A percentile compares a stretch with the other conserved stretches of the same genome.
These are phyloP conservation scores for Macquaria ambigua DNA, from an alignment of 2,113 vertebrate genomes.

Conservation along the genomic window DNA sequence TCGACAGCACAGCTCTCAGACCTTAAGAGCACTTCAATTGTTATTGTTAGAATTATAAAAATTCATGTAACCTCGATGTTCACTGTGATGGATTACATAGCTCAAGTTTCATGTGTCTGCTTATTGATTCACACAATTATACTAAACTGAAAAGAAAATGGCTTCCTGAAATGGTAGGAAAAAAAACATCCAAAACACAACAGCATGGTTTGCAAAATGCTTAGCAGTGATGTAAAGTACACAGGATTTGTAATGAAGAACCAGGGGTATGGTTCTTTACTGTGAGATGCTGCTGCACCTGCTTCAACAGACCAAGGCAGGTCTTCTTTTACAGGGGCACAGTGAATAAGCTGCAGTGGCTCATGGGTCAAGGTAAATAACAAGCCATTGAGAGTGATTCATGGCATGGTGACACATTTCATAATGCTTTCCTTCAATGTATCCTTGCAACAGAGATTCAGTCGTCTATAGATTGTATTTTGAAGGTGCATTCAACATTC, in stretches of 20 bases:
- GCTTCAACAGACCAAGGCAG: background rate
- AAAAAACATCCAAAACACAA: background rate
- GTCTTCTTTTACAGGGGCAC: constrained; percentile 27
- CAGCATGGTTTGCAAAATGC: background rate
- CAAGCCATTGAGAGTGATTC: constrained; percentile 55
- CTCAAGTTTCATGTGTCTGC: background rate
- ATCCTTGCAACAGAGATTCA: constrained; percentile 56
- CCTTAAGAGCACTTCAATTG: background rate
- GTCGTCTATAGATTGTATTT: constrained; percentile 33
- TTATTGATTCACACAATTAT: background rate
- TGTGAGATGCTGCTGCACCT: background rate
- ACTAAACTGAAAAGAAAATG: background rate
- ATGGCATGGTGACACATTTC: constrained; percentile 53
- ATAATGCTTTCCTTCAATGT: constrained; percentile 52
- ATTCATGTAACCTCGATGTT: background rate
- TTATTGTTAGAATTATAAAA: background rate
- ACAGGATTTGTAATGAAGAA: constrained; percentile 2
- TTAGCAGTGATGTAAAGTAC: background rate
- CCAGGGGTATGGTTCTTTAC: background rate
- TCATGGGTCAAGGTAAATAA: constrained; percentile 71
- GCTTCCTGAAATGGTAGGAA: background rate
- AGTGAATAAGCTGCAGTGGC: constrained; percentile 32
- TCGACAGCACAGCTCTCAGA: background rate
- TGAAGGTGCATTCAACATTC: constrained; percentile 35
- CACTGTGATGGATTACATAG: background rate